These are phyloP conservation scores for Ennomos quercinarius DNA, from an alignment of 2,888 invertebrate genomes.

Conservation along the genomic window DNA sequence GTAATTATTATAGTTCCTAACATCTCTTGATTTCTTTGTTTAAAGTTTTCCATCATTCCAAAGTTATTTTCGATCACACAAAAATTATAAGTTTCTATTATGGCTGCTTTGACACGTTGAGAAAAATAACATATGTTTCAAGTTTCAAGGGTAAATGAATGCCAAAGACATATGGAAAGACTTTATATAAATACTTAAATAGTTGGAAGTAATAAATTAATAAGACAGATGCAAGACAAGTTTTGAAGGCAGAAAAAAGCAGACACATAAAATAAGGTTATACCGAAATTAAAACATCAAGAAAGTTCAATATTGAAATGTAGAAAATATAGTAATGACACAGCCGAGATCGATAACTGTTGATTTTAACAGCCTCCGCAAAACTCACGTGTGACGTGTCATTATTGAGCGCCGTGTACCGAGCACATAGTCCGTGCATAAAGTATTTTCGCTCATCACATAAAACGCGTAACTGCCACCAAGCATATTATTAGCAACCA, in stretches of 20 bases:
- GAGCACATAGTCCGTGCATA: slow-evolving; percentile 17
- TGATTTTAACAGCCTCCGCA: slow-evolving; percentile 18
- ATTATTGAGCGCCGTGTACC: slow-evolving; percentile 13
- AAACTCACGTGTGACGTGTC: slow-evolving; percentile 24
- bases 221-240: too few relatives aligned
- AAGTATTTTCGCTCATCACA: slow-evolving; percentile 51
- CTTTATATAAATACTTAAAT: too few relatives aligned
- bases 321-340: slow-evolving; percentile 11
- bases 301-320: slow-evolving; percentile 1
- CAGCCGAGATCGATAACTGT: slow-evolving; percentile 10
- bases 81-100: slow-evolving; percentile 17
- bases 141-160: too few relatives aligned
- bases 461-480: slow-evolving; percentile 48
- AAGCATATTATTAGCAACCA: slow-evolving; percentile 57
- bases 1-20: too few relatives aligned
- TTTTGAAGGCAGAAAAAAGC: too few relatives aligned
- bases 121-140: too few relatives aligned
- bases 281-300: neutral
- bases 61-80: too few relatives aligned
- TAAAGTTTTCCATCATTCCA: slow-evolving; percentile 1
- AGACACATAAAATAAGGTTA: too few relatives aligned
- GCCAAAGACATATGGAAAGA: too few relatives aligned
- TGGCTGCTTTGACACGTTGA: neutral
- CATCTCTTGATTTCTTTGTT: slow-evolving; percentile 3
- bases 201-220: too few relatives aligned